phyloP scores from a whole-genome alignment of 1,140 invertebrate species.

The Aradophagus sp. region DNA sequence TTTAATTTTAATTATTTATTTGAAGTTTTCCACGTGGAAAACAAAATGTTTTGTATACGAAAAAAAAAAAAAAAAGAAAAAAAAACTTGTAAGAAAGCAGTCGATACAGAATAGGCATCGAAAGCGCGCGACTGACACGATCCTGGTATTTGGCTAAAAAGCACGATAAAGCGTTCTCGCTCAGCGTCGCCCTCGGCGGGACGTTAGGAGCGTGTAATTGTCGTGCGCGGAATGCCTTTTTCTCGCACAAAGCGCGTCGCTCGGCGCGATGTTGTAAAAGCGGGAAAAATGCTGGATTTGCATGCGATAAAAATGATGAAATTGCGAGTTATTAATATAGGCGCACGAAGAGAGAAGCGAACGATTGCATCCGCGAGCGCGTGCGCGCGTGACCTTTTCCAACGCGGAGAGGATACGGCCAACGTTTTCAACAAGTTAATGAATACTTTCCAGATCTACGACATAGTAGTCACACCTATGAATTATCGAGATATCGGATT shows the following conservation, averaged over 20 bases:
- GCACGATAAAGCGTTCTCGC: no score
- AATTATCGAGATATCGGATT: conserved; percentile 61
- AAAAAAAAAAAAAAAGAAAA: no score
- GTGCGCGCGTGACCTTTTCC: conserved; percentile 59
- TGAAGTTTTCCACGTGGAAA: no score
- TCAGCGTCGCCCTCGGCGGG: no score
- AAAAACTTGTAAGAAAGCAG: no score
- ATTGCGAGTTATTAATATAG: conserved; percentile 60
- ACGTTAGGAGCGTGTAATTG: conserved; percentile 31
- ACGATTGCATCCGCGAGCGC: conserved; percentile 57
- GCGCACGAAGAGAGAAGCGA: conserved; percentile 57
- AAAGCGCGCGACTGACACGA: no score
- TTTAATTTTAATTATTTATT: no score
- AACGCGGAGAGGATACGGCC: conserved; percentile 53
- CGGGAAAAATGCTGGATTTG: conserved; percentile 51
- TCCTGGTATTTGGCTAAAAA: no score
- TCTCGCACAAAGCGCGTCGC: conserved; percentile 38
- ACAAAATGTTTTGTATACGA: no score
- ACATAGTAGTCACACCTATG: conserved; percentile 61
- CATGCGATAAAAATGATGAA: conserved; percentile 59
- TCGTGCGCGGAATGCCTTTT: conserved; percentile 39
- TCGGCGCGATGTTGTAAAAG: conserved; percentile 42
- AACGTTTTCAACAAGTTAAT: conserved; percentile 61
- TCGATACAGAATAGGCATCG: no score
- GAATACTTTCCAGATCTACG: conserved; percentile 61